Conservation (phyloP, 2,113 vertebrate genomes). For the Prietella phreatophila region DNA sequence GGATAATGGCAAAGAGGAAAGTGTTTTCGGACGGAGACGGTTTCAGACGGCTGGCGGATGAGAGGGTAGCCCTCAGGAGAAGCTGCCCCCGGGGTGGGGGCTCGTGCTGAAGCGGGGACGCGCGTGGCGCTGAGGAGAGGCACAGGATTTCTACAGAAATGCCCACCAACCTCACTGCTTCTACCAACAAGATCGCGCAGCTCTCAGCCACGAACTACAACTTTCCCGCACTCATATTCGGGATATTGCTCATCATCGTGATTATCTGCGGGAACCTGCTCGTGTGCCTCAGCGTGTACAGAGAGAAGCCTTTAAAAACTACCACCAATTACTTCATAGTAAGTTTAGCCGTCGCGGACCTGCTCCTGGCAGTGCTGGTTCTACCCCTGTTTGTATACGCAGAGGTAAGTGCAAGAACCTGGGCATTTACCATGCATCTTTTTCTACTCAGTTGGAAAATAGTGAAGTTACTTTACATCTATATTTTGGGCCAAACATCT, state of each 20-base stretch:
- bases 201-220: slow-evolving; percentile 60
- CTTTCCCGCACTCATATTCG: slow-evolving; percentile 78
- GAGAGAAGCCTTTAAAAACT: slow-evolving; percentile 88
- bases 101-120: slow-evolving; percentile 29
- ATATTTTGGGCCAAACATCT: background rate
- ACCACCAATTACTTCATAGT: slow-evolving; percentile 97
- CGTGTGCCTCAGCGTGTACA: slow-evolving; percentile 88
- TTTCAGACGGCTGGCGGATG: background rate
- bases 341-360: slow-evolving; percentile 88
- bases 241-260: slow-evolving; percentile 80
- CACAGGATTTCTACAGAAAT: slow-evolving; percentile 55
- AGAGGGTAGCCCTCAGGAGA: background rate
- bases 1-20: background rate
- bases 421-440: background rate
- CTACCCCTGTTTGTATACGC: slow-evolving; percentile 90
- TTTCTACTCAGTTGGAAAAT: background rate
- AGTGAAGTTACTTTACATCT: background rate
- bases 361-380: slow-evolving; percentile 87
- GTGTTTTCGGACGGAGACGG: background rate
- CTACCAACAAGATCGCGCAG: slow-evolving; percentile 33
- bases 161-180: slow-evolving; percentile 64
- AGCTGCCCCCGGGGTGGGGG: slow-evolving; percentile 13
- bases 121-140: background rate
- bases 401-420: slow-evolving; percentile 76
- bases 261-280: slow-evolving; percentile 88